Base-by-base conservation (phyloP, 1,140 invertebrate genomes). In the Anastrepha obliqua region DNA sequence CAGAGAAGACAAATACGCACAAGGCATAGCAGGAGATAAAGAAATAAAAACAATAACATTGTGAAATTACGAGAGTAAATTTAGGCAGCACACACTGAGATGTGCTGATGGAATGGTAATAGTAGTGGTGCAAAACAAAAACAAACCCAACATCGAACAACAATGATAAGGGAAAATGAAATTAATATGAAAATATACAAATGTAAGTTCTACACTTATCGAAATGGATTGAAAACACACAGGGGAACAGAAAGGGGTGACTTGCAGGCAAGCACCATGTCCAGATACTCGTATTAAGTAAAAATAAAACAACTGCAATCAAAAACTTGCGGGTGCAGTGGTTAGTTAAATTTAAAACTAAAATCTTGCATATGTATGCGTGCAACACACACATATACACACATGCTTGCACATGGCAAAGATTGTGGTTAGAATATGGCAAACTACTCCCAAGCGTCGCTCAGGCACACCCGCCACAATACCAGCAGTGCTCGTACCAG, bases 341-440 rank as follows among this genome's bases (percentile, higher is more conserved):
- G 74, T 55, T 81, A 81, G 74, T 81, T 81, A 81, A 81, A 55
- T 81, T 81, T 81, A 58, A 29, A 81, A 81, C n/a, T 58, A 13
- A 81, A 81, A 81, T 20, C 74, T 55, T 55, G n/a, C 47, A 74
- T 47, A 17, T 47, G 8, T 4, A 29, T 29, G 29, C 29, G 29
- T 29, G 29, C 29, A 74, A 8, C 67, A 42, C 44, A 55, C 74
- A 81, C 9, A 55, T 20, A 55, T 55, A n/a, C 9, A 81, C 1
- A 81, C 17, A 81, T 58, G 74, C 17, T 20, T 20, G n/a, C 5
- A 20, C 8, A 55, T 29, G 55, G 74, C 74, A 81, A 47, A 81
- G 8, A 17, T 81, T 81, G 44, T 55, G 74, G 74, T 81, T 29
- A 81, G 44, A 81, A 81, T 81, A 81, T 81, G 74, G 47, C 39